Conservation (phyloP, 2,113 vertebrate species). For the Neomonachus schauinslandi region DNA sequence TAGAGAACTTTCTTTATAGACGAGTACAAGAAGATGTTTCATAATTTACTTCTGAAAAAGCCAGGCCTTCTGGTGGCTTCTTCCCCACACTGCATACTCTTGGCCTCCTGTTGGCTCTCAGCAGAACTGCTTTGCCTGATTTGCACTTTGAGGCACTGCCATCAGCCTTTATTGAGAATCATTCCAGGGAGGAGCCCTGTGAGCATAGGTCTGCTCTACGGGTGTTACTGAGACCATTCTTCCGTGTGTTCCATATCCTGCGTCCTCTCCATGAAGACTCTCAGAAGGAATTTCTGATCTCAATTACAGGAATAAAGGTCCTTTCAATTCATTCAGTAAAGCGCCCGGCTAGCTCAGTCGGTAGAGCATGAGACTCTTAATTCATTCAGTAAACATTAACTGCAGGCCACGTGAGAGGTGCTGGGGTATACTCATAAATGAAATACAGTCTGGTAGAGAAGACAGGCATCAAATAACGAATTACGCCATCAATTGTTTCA, state of each 20-base stretch:
- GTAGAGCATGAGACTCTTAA: constrained; percentile 99
- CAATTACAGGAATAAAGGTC: background rate
- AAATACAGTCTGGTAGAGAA: background rate
- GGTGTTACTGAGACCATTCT: background rate
- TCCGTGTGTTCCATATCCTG: background rate
- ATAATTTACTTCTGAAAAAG: background rate
- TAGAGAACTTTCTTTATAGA: background rate
- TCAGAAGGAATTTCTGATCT: background rate
- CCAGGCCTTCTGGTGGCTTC: background rate
- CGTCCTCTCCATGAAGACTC: background rate
- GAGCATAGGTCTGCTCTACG: background rate
- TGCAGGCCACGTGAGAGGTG: background rate
- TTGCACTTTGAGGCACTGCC: background rate
- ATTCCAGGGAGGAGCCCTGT: background rate
- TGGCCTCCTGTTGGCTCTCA: background rate
- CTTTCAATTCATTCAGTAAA: background rate
- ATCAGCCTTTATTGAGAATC: background rate
- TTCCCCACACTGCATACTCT: accelerated
- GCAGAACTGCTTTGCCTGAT: background rate
- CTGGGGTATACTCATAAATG: background rate
- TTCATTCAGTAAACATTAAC: constrained; percentile 49
- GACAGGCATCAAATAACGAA: background rate
- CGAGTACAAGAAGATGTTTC: background rate
- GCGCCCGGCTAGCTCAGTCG: constrained; percentile 97
- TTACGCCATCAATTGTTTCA: background rate